Base-by-base conservation (phyloP, 2,888 invertebrate species). In the Polymixis flavicincta region DNA sequence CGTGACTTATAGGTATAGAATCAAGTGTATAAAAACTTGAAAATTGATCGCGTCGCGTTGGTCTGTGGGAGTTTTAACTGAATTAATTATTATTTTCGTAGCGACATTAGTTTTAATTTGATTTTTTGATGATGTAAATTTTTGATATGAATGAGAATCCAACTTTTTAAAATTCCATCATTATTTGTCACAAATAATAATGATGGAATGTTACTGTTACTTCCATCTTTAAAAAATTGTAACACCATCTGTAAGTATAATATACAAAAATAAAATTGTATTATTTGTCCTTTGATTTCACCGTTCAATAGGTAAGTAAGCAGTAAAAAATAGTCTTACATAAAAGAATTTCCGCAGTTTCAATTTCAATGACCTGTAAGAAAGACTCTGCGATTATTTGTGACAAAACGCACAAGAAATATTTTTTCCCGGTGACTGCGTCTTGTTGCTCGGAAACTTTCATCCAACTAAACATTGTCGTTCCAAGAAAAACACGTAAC, bases 401-500 rank as follows among this genome's bases (percentile, higher is more conserved):
- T 74, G 32, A 67, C 48, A 78, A 78, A 83, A 82, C 52, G 65
- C 60, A 84, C 55, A 80, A 84, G 61, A 77, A 74, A 83, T 78
- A 78, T 69, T 78, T 69, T 78, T 78, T 84, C 64, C 54, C 54
- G 70, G 55, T 83, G 67, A 63, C 66, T 78, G 32, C 61, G 64
- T 71, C 63, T 72, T 69, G 79, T 66, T 67, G n/a, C 60, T 73
- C 45, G 67, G 48, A 61, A 80, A 83, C 78, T 80, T 76, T 71
- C 68, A 69, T 68, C 55, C 25, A 32, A 63, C 77, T 72, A 60
- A 80, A 80, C 85, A 82, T 68, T 80, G 78, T 85, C 75, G 80
- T 76, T 66, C 63, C 2, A 74, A 82, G 80, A 85, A 78, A 83
- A 84, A 85, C 82, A 85, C 82, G 71, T 79, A 76, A 84, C 84